These are phyloP conservation scores for Alauda arvensis DNA, from an alignment of 2,797 vertebrate genomes.

Conservation along the genomic window DNA sequence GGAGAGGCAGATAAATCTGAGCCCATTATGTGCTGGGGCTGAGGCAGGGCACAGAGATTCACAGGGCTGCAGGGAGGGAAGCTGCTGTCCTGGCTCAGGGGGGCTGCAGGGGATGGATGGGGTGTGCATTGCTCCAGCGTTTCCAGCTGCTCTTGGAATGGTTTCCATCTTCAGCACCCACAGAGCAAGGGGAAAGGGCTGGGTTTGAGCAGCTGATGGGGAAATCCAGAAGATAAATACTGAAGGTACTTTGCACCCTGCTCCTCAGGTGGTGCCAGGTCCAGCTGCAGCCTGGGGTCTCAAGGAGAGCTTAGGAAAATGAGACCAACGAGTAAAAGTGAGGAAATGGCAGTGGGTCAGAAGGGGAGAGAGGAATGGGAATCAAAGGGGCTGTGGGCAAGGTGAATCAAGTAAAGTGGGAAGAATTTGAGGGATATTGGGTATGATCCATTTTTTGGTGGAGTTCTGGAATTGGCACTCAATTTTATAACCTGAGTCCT, in stretches of 20 bases:
- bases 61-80: neutral
- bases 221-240: neutral
- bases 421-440: neutral
- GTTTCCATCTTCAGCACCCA: accelerated
- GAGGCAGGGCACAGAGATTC: neutral
- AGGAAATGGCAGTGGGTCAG: neutral
- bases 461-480: neutral
- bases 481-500: neutral
- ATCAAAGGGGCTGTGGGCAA: neutral
- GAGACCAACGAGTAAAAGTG: neutral
- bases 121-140: accelerated
- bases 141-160: neutral
- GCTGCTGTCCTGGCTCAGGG: neutral
- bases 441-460: accelerated
- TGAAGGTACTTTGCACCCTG: neutral
- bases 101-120: neutral
- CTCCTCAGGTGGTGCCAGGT: neutral
- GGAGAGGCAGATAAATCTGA: slow-evolving; percentile 46
- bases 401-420: neutral
- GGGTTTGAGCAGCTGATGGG: neutral
- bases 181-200: neutral
- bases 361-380: neutral
- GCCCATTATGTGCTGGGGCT: neutral
- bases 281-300: neutral
- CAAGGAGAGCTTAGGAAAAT: neutral